Base-by-base conservation (phyloP, 2,797 vertebrate genomes). In the Anisognathus igniventris region DNA sequence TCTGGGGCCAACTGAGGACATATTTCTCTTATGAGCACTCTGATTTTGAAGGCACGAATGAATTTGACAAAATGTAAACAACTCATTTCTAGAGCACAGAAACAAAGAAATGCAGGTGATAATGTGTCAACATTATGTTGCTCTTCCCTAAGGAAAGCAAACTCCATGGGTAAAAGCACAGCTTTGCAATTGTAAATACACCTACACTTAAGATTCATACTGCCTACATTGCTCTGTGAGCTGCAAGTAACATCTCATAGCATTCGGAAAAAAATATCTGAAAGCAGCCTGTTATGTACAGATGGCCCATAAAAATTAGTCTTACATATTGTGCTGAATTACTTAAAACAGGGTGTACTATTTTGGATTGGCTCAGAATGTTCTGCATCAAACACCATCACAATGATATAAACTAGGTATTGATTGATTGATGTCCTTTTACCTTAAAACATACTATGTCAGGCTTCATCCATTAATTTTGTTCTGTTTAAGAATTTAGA, bases 391-490 rank as follows among this genome's bases (percentile, higher is more conserved):
- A 95, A 64, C 24, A 88, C 20, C 24, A 76, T 27, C 71, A 66
- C 62, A 72, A n/a, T 16, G 62, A 92, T 86, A 79, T 93, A 90
- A 94, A 91, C 57, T 58, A 88, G 47, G 47, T 75, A 86, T 70
- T 78, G 91, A 94, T 39, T 85, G 91, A 95, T 89, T 86, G 27
- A 91, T 42, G 56, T 47, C 64, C 58, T 86, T 91, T 90, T 88
- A 90, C 48, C 82, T 73, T 92, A 74, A 80, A 92, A 66, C 30
- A 58, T 31, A 87, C 33, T 20, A 16, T 44, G 62, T 68, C 81
- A 92, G 85, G 56, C 53, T 86, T 80, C 70, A 78, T 60, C 66
- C 73, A 92, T 86, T 94, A 73, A 48, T 95, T 94, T 94, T 88
- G 19, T 35, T 79, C 62, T 84, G 27, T 68, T 95, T 37, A 85